Evolutionary conservation across 2,113 vertebrate genomes (phyloP), one percentile per base, ranked within the genome.

Genomic region (Phyllopteryx taeniolatus): DNA sequence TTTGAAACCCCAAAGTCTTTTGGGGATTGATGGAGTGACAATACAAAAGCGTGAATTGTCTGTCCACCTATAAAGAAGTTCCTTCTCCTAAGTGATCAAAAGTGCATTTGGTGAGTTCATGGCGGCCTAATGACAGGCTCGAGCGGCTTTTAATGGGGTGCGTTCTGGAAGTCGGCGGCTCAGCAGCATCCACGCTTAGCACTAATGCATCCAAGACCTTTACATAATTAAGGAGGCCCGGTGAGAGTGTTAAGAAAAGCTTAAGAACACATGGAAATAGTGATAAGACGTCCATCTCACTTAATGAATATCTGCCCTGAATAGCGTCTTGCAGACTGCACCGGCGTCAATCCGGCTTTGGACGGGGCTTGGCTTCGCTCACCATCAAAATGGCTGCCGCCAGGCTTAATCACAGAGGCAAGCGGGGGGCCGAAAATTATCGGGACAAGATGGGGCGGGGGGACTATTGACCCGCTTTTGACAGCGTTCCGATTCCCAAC

Each of bases 261-360:
- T 60, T 62, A 19, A 39, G 60, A 62, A 19, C 60, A 11, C 60
- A 42, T 42, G 33, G 11, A 13, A 62, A 62, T n/a, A 42, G 35
- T 20, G 61, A 63, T 63, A 63, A 63, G 42, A 43, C 35, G 61
- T n/a, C 1, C 19, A 20, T 42, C 35, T 43, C 1, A 42, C 19
- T 63, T 63, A 42, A 63, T 42, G 60, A 63, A 43, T 5, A 20
- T 77, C 70, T 54, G 76, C 57, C 74, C 82, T 85, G 72, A 73
- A 87, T 70, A 77, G 76, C 42, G 43, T 73, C 75, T 74, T 75
- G 70, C 83, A 75, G 64, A 74, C 67, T 72, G 83, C 79, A 83
- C 83, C 74, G 78, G 69, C 80, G 72, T 75, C 83, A 82, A 81
- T 87, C 81, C 84, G 70, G 49, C 76, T 79, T 86, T 74, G 66